Evolutionary conservation across 2,797 vertebrate genomes (phyloP).

Genomic region (Myripristis murdjan): DNA sequence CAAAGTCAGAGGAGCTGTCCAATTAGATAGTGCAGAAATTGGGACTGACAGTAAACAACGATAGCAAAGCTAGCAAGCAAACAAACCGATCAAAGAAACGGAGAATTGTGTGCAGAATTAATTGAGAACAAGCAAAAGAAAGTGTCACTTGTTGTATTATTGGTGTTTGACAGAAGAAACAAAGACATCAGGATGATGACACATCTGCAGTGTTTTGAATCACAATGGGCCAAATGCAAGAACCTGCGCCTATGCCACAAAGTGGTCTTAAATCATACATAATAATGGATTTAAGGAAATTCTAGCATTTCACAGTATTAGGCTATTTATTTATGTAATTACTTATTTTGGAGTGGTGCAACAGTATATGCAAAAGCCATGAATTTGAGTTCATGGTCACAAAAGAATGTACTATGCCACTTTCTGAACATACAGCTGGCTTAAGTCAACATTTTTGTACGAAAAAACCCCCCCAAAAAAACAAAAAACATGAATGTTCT

Average conservation of each 20-base stretch:
- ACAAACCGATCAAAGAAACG: background rate
- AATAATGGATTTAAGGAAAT: background rate
- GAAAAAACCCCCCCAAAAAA: too few relatives aligned
- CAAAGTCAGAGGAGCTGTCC: background rate
- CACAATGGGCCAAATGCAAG: background rate
- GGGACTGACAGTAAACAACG: background rate
- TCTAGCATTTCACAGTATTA: background rate
- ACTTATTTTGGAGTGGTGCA: too few relatives aligned
- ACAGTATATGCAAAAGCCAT: too few relatives aligned
- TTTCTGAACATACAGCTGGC: too few relatives aligned
- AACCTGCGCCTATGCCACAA: background rate
- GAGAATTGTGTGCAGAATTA: background rate
- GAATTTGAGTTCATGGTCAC: too few relatives aligned
- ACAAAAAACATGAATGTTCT: too few relatives aligned
- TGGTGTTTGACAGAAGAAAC: background rate
- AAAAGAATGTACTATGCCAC: too few relatives aligned
- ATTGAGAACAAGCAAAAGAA: conserved; percentile 7
- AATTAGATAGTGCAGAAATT: conserved; percentile 11
- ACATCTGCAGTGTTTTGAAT: background rate
- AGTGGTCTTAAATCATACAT: background rate
- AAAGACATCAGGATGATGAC: background rate
- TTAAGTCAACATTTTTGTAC: too few relatives aligned
- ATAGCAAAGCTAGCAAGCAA: conserved; percentile 10
- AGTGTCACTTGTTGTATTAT: background rate
- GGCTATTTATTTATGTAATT: too few relatives aligned